A percentile compares a stretch with the other conserved stretches of the same genome.
Evolutionary conservation across 1,140 invertebrate genomes (phyloP).

Genomic region (Philotrypesis tridentata): DNA sequence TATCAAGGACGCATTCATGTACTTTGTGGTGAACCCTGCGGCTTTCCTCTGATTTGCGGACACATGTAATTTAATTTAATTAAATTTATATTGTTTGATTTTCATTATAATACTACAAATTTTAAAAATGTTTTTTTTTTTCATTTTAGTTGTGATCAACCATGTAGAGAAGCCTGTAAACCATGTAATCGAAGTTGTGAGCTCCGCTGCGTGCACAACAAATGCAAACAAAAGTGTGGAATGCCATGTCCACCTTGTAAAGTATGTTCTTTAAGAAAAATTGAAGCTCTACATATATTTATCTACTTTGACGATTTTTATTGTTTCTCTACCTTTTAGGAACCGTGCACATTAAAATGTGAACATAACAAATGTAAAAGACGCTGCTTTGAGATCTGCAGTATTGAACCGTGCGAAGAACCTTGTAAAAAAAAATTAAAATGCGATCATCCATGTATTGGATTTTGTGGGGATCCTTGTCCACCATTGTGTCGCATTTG

Average conservation of each 20-base stretch:
- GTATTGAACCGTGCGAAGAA: conserved; percentile 48
- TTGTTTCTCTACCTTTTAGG: neutral
- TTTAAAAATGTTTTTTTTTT: too few species aligned
- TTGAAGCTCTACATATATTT: too few species aligned
- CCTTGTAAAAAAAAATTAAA: conserved; percentile 71
- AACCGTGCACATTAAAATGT: neutral
- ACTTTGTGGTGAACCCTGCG: neutral
- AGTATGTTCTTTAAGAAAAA: too few species aligned
- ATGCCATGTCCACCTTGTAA: conserved; percentile 76
- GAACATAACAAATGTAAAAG: neutral
- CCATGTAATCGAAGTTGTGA: conserved; percentile 77
- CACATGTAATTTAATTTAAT: too few species aligned
- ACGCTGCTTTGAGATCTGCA: neutral
- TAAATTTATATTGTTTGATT: too few species aligned
- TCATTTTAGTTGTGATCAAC: neutral
- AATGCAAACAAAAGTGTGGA: conserved; percentile 77
- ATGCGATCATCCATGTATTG: conserved; percentile 74
- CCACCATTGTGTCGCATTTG: conserved; percentile 66
- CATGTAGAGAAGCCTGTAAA: neutral
- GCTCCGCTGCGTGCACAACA: too few species aligned
- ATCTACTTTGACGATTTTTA: too few species aligned
- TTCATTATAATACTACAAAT: too few species aligned
- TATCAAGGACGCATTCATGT: neutral
- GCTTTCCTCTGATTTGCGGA: conserved; percentile 1
- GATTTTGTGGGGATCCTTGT: conserved; percentile 66